These are phyloP conservation scores for Pentamera pediparva DNA, from an alignment of 53 echinoderm and acorn worm species.

Conservation along the genomic window DNA sequence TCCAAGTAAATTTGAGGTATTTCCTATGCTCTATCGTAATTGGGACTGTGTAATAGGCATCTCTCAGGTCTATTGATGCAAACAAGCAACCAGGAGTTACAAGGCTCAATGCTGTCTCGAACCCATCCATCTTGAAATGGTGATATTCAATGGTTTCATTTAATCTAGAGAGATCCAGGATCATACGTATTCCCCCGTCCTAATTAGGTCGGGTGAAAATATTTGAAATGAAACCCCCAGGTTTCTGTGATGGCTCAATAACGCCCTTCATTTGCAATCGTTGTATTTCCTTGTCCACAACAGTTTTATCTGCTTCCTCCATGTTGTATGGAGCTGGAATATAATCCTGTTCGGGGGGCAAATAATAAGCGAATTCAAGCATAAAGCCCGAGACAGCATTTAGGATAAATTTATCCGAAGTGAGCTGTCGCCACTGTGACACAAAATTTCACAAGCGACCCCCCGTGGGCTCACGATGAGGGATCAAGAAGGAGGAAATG, in stretches of 20 bases:
- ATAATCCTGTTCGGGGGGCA: background rate
- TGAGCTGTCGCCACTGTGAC: conserved; percentile 15
- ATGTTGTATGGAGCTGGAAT: background rate
- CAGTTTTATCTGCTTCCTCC: too few relatives aligned
- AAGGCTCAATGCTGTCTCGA: conserved; percentile 14
- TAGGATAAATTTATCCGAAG: conserved; percentile 17
- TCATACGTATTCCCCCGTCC: conserved; percentile 39
- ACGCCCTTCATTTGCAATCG: conserved; percentile 1
- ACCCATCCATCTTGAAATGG: conserved; percentile 49
- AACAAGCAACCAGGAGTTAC: conserved; percentile 34
- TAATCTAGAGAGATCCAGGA: conserved; percentile 40
- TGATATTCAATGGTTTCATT: conserved; percentile 29
- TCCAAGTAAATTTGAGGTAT: conserved; percentile 37
- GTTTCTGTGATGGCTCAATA: background rate
- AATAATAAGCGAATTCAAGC: conserved; percentile 14
- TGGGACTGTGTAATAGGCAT: too few relatives aligned
- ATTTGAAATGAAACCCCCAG: conserved; percentile 27
- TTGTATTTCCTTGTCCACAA: too few relatives aligned
- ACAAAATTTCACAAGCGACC: conserved; percentile 45
- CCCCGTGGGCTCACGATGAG: background rate
- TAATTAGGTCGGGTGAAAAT: conserved; percentile 44
- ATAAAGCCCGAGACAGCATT: conserved; percentile 18
- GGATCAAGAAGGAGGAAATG: background rate
- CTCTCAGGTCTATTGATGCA: too few relatives aligned
- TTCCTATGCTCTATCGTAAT: conserved; percentile 29